phyloP scores from a whole-genome alignment of 2,888 invertebrate genomes.

The Xestobium rufovillosum region DNA sequence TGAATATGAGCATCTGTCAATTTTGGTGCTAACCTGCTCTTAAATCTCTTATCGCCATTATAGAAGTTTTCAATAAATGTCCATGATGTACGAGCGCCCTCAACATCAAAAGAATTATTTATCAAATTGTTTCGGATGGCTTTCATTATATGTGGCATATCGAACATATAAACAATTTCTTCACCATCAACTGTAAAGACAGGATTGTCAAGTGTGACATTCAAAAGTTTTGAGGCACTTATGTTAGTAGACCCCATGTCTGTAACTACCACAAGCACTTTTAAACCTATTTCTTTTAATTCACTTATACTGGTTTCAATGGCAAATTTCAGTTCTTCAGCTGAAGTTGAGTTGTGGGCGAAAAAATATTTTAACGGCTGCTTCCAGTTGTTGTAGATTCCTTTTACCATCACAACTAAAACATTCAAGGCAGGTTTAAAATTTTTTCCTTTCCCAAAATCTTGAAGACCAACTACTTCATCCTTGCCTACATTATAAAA shows the following conservation, averaged over 20 bases:
- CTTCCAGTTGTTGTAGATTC: constrained; percentile 11
- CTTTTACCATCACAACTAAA: constrained; percentile 11
- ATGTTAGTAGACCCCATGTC: constrained; percentile 21
- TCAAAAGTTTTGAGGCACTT: constrained; percentile 14
- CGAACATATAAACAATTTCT: constrained; percentile 23
- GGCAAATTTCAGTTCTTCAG: no score
- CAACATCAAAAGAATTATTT: constrained; percentile 15
- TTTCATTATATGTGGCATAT: constrained; percentile 23
- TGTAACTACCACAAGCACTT: constrained; percentile 14
- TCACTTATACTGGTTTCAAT: no score
- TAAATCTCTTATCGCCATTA: constrained; percentile 15
- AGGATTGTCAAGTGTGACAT: constrained; percentile 15
- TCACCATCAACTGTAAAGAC: constrained; percentile 18
- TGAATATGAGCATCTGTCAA: constrained; percentile 21
- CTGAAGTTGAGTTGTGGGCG: no score
- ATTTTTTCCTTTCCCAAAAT: constrained; percentile 11
- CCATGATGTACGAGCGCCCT: constrained; percentile 17
- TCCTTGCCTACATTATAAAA: constrained; percentile 13
- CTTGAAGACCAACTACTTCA: constrained; percentile 13
- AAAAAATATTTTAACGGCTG: no score
- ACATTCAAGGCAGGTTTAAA: constrained; percentile 10
- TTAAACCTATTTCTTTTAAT: constrained; percentile 13
- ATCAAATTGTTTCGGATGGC: constrained; percentile 20
- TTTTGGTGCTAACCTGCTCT: constrained; percentile 19
- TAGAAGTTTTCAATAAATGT: constrained; percentile 19